Evolutionary conservation across 35 echinoderm and acorn worm species (phyloP), one percentile per base, ranked within the genome.

Genomic region (Patiria miniata): DNA sequence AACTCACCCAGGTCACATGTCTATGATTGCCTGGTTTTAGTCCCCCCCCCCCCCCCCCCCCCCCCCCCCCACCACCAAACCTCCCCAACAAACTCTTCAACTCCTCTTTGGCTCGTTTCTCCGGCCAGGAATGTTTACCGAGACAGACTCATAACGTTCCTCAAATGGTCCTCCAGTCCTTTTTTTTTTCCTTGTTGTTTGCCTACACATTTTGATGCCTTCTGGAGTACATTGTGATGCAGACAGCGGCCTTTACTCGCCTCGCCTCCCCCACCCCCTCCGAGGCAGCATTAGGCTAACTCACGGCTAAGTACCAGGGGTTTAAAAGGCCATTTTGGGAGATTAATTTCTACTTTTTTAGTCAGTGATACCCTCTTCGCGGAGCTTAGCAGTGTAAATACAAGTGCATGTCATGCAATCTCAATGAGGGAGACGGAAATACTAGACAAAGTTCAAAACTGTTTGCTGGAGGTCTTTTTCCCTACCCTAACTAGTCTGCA

Each of bases 291-390:
- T 73, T 73, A 73, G 34, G 65, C 19, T 34, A 73, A 73, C 65
- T 73, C 30, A 14, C 65, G 2, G 29, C 65, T 73, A 73, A 73
- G 65, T 73, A 34, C 65, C 65, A 73, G 26, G 65, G 42, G 26
- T 73, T 73, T 73, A 73, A 73, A 73, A 73, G 65, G 65, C 65
- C 10, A 73, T 73, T 32, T 47, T 34, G 15, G 65, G 65, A 73
- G 65, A 73, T 73, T 73, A 73, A 73, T 73, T 73, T 73, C 65
- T 73, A 73, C 65, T 73, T 73, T 73, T 73, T 34, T 73, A 32
- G 65, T 36, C 65, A 73, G 21, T 73, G 65, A 73, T 73, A 73
- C 65, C 23, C 65, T 73, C 65, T 73, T 73, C 29, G 65, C 26
- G 29, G 34, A 73, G 65, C 65, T 73, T 73, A 73, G 65, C 65